Evolutionary conservation across 2,113 vertebrate species (phyloP).

Genomic region (Mola mola): DNA sequence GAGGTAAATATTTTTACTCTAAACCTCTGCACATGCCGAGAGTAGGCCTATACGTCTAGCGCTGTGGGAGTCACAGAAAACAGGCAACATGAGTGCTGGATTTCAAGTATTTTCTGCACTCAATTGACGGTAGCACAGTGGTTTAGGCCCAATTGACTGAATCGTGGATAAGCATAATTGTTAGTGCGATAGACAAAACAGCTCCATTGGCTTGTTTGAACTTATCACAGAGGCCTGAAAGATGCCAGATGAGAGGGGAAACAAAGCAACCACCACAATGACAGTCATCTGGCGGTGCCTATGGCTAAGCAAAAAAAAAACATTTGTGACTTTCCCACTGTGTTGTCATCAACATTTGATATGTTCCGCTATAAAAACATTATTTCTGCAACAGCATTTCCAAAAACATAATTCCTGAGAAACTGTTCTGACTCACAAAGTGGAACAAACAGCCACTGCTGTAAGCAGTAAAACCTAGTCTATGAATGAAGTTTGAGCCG

Average conservation of each 20-base stretch:
- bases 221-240: constrained; percentile 67
- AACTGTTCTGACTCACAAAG: constrained; percentile 55
- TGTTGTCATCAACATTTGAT: constrained; percentile 55
- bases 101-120: constrained; percentile 60
- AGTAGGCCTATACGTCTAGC: constrained; percentile 16
- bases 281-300: constrained; percentile 73
- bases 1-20: constrained; percentile 52
- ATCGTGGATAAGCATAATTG: constrained; percentile 76
- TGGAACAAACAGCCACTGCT: constrained; percentile 61
- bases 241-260: constrained; percentile 69
- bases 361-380: constrained; percentile 63
- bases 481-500: constrained; percentile 44
- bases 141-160: constrained; percentile 69
- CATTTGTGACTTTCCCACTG: constrained; percentile 41
- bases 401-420: constrained; percentile 45
- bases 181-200: constrained; percentile 68
- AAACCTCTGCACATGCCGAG: constrained; percentile 10
- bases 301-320: constrained; percentile 59
- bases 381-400: constrained; percentile 48
- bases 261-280: constrained; percentile 63
- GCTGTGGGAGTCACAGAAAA: constrained; percentile 53
- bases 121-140: constrained; percentile 64
- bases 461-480: constrained; percentile 32
- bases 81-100: constrained; percentile 19
- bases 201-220: constrained; percentile 52